phyloP scores from a whole-genome alignment of 2,797 vertebrate genomes.

The Odontamblyopus lacepedii region DNA sequence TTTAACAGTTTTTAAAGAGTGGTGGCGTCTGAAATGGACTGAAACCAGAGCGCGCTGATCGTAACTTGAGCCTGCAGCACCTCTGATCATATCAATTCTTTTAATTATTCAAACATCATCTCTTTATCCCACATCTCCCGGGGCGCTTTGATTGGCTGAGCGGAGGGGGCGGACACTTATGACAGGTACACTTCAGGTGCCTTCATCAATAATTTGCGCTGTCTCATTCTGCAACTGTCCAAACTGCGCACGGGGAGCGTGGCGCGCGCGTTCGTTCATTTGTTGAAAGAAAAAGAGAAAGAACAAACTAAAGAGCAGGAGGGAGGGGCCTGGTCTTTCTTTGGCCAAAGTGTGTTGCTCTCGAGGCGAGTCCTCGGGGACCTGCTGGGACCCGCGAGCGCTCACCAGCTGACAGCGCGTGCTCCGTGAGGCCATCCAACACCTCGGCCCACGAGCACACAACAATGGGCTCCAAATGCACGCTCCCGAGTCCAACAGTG shows the following conservation, averaged over 20 bases:
- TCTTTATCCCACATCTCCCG: conserved; percentile 51
- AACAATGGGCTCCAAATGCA: conserved; percentile 84
- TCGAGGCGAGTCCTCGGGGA: conserved; percentile 86
- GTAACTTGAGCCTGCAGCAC: conserved; percentile 60
- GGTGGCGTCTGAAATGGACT: background rate
- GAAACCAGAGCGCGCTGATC: conserved; percentile 57
- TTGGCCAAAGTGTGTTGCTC: conserved; percentile 73
- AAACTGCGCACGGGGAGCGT: conserved; percentile 6
- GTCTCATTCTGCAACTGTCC: conserved; percentile 29
- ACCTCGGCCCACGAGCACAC: conserved; percentile 81
- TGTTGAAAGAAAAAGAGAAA: conserved; percentile 19
- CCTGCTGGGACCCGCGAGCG: conserved; percentile 85
- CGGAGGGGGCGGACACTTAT: conserved; percentile 51
- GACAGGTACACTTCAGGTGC: conserved; percentile 47
- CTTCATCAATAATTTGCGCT: conserved; percentile 70
- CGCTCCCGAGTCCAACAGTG: conserved; percentile 65
- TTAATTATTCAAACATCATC: conserved; percentile 77
- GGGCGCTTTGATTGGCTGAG: conserved; percentile 67
- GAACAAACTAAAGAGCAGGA: conserved; percentile 26
- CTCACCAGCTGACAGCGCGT: conserved; percentile 99
- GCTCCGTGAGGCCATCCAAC: conserved; percentile 89
- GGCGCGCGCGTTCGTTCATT: conserved; percentile 30
- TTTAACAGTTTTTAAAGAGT: background rate
- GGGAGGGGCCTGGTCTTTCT: conserved; percentile 46
- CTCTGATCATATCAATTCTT: conserved; percentile 53